Base-by-base conservation (phyloP, 2,888 invertebrate genomes). In the Philereme vetulata region DNA sequence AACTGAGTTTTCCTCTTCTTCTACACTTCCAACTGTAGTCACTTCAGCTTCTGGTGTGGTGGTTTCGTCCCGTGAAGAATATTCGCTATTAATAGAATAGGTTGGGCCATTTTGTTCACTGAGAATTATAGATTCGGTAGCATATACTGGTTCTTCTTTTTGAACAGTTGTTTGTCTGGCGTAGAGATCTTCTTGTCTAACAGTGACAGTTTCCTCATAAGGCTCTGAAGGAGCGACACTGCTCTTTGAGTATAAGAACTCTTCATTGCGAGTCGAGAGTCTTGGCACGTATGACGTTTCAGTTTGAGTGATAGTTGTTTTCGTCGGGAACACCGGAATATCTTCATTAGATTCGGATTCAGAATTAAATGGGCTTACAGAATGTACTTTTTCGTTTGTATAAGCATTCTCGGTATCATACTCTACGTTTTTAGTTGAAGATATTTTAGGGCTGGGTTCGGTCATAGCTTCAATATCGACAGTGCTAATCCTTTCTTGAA, bases 401-500 rank as follows among this genome's bases (percentile, higher is more conserved):
- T 90, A 89, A 21, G 92, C 90, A 62, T 90, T 89, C 72, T 87
- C 91, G 1, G 87, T 88, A 47, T 91, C 91, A 38, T 71, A 65
- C 44, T 86, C 84, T 47, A 74, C 60, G 21, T 72, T 65, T 65
- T 75, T 84, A 0, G 80, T 80, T 4, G 79, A 77, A 33, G 79
- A 71, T 43, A 77, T 64, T 73, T 76, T 85, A 10, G 72, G 64
- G 2, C 78, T 75, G 4, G 91, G 86, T 75, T 90, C 90, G 8
- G 92, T 92, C 11, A 90, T 86, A 47, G 90, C 88, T 76, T 91
- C 92, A 66, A 90, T 87, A 51, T 92, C 90, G 43, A 83, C 81
- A 34, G 93, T 93, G 65, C 89, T 93, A 62, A 79, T 81, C 64
- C 90, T 81, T 74, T 93, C 93, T 82, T 88, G 88, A 33, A 92